Evolutionary conservation across 2,113 vertebrate genomes (phyloP).

Genomic region (Setophaga coronata): DNA sequence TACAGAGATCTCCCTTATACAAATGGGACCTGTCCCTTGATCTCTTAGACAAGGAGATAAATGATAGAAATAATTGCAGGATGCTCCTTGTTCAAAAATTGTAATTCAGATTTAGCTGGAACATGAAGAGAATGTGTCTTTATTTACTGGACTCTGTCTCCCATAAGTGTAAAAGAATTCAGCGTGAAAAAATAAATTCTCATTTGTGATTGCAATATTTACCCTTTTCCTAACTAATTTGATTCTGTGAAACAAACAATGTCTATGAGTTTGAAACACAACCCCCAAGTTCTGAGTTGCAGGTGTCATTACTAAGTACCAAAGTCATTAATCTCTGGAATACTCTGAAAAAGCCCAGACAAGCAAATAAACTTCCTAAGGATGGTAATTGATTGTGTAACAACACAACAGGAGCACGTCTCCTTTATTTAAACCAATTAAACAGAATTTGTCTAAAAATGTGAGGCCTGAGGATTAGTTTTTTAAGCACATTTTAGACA

Average conservation of each 20-base stretch:
- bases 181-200: neutral
- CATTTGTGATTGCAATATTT: neutral
- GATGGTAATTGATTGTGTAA: neutral
- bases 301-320: neutral
- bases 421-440: neutral
- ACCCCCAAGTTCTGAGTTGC: neutral
- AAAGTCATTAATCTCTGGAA: neutral
- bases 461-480: neutral
- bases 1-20: neutral
- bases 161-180: neutral
- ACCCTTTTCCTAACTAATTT: neutral
- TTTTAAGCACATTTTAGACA: neutral
- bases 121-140: neutral
- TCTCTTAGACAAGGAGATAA: neutral
- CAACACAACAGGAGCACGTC: neutral
- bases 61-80: neutral
- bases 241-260: neutral
- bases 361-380: neutral
- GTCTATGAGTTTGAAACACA: neutral
- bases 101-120: neutral
- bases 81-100: neutral
- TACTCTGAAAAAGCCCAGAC: neutral
- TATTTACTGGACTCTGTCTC: neutral
- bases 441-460: neutral
- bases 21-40: neutral